phyloP scores from a whole-genome alignment of 2,888 invertebrate species.

The Drosophila mercatorum region DNA sequence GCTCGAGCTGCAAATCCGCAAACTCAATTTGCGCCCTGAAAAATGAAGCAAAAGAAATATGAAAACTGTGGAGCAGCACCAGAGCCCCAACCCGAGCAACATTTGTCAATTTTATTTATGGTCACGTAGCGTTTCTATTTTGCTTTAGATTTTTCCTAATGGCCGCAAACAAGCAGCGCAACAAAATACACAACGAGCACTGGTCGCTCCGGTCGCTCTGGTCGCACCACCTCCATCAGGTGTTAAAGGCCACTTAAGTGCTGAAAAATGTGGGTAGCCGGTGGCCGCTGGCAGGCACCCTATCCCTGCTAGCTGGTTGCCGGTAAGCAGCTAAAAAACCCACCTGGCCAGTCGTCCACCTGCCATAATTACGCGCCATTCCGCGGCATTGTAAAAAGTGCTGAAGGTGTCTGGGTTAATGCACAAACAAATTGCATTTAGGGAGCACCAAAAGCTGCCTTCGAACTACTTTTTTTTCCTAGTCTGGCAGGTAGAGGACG shows the following conservation, averaged over 20 bases:
- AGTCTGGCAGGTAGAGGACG: background rate
- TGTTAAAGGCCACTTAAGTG: conserved; percentile 78
- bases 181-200: conserved; percentile 39
- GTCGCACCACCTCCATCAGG: conserved; percentile 49
- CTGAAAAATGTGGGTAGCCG: conserved; percentile 54
- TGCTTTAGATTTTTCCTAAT: conserved; percentile 63
- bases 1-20: conserved; percentile 46
- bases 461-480: background rate
- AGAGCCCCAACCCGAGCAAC: conserved; percentile 29
- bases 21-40: conserved; percentile 64
- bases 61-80: conserved; percentile 14
- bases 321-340: background rate
- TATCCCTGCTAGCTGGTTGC: background rate
- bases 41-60: conserved; percentile 14
- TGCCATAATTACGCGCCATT: conserved; percentile 62
- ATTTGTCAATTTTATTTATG: conserved; percentile 79
- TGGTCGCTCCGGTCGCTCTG: background rate
- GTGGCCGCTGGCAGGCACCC: background rate
- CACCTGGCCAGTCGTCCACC: conserved; percentile 18
- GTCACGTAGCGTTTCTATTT: conserved; percentile 70
- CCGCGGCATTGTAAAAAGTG: conserved; percentile 33
- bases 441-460: conserved; percentile 13
- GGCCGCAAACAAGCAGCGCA: conserved; percentile 49
- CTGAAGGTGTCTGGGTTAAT: conserved; percentile 56
- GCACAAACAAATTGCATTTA: conserved; percentile 56